phyloP scores from a whole-genome alignment of 2,797 vertebrate species.

The Betta splendens region DNA sequence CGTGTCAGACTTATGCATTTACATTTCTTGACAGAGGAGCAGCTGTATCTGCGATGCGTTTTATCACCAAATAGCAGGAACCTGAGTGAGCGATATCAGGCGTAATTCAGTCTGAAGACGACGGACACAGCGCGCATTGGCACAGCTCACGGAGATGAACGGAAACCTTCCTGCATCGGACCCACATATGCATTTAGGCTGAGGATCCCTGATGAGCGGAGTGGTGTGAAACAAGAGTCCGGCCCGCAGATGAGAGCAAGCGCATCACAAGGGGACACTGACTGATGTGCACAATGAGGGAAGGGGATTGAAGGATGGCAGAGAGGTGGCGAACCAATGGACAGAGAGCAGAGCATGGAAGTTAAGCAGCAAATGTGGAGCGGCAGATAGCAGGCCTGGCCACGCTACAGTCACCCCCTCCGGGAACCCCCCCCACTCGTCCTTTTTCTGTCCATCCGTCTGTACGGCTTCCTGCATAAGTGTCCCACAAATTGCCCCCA shows the following conservation, averaged over 20 bases:
- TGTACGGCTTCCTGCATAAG: constrained; percentile 11
- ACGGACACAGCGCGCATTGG: too few species aligned
- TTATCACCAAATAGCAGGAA: too few species aligned
- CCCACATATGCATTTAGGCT: not conserved
- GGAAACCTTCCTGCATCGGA: too few species aligned
- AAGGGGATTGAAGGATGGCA: constrained; percentile 9
- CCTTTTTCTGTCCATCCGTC: constrained; percentile 15
- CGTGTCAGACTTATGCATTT: too few species aligned
- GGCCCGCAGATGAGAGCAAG: not conserved
- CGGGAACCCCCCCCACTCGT: constrained; percentile 26
- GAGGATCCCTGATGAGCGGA: constrained; percentile 2
- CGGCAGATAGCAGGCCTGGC: constrained; percentile 55
- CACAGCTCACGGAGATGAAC: too few species aligned
- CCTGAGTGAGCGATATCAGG: too few species aligned
- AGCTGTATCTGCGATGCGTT: too few species aligned
- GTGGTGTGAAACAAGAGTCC: constrained; percentile 4
- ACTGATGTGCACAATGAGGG: constrained; percentile 4
- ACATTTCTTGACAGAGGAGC: too few species aligned
- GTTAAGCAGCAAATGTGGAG: constrained; percentile 53
- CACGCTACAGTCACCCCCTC: constrained; percentile 50
- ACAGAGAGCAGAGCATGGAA: constrained; percentile 27
- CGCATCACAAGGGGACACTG: constrained; percentile 3
- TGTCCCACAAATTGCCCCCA: constrained; percentile 65
- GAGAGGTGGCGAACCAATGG: constrained; percentile 11
- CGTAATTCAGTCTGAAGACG: too few species aligned